These are phyloP conservation scores for Poecile atricapillus DNA, from an alignment of 2,113 vertebrate species.

Conservation along the genomic window DNA sequence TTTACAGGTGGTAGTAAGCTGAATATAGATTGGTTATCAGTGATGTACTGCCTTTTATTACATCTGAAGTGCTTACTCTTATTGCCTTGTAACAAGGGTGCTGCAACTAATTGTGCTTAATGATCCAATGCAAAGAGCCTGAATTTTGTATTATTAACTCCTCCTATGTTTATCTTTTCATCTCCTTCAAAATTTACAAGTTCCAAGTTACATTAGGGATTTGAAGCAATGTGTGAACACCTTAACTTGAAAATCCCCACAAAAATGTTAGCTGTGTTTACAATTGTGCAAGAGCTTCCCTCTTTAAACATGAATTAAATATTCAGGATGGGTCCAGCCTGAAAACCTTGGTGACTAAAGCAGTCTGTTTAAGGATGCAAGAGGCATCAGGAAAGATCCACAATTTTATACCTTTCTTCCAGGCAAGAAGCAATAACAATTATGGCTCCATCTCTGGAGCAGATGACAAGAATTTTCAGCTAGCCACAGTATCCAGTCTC, in stretches of 20 bases:
- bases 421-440: neutral
- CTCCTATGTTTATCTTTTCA: neutral
- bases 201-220: neutral
- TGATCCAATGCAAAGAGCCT: neutral
- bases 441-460: neutral
- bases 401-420: neutral
- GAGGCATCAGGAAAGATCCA: neutral
- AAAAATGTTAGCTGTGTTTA: neutral
- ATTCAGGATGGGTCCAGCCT: neutral
- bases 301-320: neutral
- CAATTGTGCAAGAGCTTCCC: neutral
- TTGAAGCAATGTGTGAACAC: neutral
- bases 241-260: neutral
- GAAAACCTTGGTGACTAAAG: neutral
- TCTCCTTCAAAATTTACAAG: neutral
- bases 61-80: slow-evolving; percentile 27
- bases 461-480: neutral
- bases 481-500: neutral
- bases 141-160: neutral
- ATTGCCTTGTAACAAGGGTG: neutral
- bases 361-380: neutral
- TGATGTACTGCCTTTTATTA: slow-evolving; percentile 2
- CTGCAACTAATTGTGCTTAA: slow-evolving; percentile 54
- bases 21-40: slow-evolving; percentile 61
- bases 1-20: slow-evolving; percentile 64